Conservation (phyloP, 2,113 vertebrate genomes). For the Solenodon paradoxus region DNA sequence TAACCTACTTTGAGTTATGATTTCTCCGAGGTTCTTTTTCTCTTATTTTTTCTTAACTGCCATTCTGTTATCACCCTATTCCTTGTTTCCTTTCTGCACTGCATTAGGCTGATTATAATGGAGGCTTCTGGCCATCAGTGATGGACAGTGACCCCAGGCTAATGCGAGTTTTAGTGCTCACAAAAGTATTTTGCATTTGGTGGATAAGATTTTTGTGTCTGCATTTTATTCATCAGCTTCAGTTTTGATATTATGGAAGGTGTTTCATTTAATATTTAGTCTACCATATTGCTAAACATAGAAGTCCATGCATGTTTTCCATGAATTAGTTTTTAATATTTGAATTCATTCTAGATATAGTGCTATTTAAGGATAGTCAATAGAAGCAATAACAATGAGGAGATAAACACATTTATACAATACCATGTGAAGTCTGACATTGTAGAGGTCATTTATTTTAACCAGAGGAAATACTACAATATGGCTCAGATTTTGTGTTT, state of each 20-base stretch:
- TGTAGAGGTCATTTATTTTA: neutral
- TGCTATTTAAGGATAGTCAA: neutral
- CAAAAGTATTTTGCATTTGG: neutral
- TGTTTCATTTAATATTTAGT: neutral
- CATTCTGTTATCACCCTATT: neutral
- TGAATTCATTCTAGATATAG: neutral
- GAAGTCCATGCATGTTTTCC: neutral
- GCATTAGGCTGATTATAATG: neutral
- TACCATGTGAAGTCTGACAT: neutral
- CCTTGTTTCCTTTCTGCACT: neutral
- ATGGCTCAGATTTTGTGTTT: neutral
- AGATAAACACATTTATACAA: neutral
- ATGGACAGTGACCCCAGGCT: neutral
- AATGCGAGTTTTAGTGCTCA: neutral
- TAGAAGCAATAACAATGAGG: neutral
- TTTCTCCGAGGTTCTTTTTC: neutral
- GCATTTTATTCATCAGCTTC: neutral
- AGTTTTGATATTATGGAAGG: neutral
- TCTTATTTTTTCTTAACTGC: neutral
- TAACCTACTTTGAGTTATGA: neutral
- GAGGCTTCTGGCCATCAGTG: neutral
- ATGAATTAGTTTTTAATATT: neutral
- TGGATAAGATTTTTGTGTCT: neutral
- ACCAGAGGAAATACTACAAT: neutral
- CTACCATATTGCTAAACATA: neutral